phyloP scores from a whole-genome alignment of 2,797 vertebrate genomes.

The Coluber constrictor region DNA sequence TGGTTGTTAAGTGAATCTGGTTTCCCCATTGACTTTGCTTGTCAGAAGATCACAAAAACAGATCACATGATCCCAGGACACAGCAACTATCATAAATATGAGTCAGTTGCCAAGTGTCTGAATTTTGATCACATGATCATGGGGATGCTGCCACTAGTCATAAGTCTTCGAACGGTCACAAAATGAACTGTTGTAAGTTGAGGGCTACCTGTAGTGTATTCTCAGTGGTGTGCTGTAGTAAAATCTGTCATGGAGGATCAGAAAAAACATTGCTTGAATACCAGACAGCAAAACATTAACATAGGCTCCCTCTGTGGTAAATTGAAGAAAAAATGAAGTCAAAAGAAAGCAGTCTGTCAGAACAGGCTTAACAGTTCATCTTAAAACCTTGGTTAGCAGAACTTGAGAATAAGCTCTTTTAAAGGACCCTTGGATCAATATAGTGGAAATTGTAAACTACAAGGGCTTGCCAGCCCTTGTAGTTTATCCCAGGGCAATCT shows the following conservation, averaged over 20 bases:
- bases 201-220: background rate
- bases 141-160: too few species aligned
- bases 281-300: background rate
- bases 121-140: too few species aligned
- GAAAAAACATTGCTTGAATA: background rate
- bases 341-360: background rate
- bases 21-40: too few species aligned
- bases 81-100: too few species aligned
- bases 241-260: background rate
- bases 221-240: background rate
- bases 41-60: too few species aligned
- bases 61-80: too few species aligned
- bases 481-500: background rate
- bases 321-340: background rate
- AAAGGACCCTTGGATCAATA: background rate
- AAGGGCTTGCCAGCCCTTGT: background rate
- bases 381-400: background rate
- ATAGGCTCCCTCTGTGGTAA: background rate
- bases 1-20: too few species aligned
- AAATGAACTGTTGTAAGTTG: too few species aligned
- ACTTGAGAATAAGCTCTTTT: background rate
- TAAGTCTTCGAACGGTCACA: too few species aligned
- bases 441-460: background rate
- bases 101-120: too few species aligned
- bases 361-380: background rate